These are phyloP conservation scores for Phenganax marumi DNA, from an alignment of 92 coral and sea anemone genomes.

Conservation along the genomic window DNA sequence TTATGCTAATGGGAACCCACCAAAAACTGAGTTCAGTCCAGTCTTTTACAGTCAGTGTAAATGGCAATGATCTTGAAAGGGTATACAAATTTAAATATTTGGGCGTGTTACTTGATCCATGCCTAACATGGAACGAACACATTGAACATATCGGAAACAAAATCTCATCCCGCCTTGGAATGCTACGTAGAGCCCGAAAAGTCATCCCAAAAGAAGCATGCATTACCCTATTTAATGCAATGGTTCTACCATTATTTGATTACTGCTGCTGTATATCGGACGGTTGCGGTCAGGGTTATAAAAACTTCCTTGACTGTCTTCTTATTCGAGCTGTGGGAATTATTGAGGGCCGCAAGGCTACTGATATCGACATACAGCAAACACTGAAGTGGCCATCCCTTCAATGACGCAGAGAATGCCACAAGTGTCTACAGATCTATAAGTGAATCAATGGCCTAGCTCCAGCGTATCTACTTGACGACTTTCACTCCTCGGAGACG, in stretches of 20 bases:
- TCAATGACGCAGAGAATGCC: slow-evolving; percentile 30
- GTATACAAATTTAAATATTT: slow-evolving; percentile 25
- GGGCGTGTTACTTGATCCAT: slow-evolving; percentile 23
- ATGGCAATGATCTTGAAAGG: background rate
- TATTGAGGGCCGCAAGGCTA: slow-evolving; percentile 17
- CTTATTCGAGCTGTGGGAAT: slow-evolving; percentile 34
- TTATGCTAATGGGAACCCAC: slow-evolving; percentile 46
- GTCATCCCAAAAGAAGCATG: slow-evolving; percentile 37
- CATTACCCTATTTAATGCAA: slow-evolving; percentile 30
- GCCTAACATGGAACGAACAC: slow-evolving; percentile 40
- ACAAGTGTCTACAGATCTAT: slow-evolving; percentile 35
- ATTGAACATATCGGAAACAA: slow-evolving; percentile 34
- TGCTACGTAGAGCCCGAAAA: slow-evolving; percentile 41
- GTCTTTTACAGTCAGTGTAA: slow-evolving; percentile 22
- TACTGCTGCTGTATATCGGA: slow-evolving; percentile 37
- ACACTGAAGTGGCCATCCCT: slow-evolving; percentile 30
- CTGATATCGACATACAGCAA: slow-evolving; percentile 8
- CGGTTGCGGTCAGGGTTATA: slow-evolving; percentile 28
- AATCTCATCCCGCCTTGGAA: slow-evolving; percentile 36
- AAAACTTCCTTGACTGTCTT: slow-evolving; percentile 33
- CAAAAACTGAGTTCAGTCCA: slow-evolving; percentile 24
- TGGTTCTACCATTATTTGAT: slow-evolving; percentile 39
- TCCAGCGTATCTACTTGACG: slow-evolving; percentile 37
- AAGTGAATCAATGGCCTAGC: slow-evolving; percentile 29
- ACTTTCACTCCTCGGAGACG: slow-evolving; percentile 14